These are phyloP conservation scores for Spheniscus mendiculus DNA, from an alignment of 2,113 vertebrate genomes.

Conservation along the genomic window DNA sequence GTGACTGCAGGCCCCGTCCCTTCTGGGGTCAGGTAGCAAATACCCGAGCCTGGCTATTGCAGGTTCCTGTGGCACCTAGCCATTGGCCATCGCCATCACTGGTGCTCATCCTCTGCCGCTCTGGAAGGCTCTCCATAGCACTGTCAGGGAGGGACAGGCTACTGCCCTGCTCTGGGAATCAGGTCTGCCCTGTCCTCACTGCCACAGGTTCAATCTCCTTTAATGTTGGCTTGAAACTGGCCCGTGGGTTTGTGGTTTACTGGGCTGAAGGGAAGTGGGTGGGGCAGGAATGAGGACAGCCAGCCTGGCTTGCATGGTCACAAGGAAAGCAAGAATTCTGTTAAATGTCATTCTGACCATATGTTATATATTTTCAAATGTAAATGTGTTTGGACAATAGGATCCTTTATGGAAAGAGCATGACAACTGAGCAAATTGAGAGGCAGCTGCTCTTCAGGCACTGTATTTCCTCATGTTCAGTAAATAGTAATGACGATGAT, in stretches of 20 bases:
- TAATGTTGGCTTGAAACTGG: not conserved
- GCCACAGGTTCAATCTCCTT: not conserved
- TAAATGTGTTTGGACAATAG: not conserved
- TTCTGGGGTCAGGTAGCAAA: not conserved
- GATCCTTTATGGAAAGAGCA: not conserved
- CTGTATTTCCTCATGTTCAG: not conserved
- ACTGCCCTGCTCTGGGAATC: not conserved
- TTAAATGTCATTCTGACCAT: not conserved
- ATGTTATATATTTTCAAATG: not conserved
- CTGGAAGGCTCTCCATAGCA: accelerated
- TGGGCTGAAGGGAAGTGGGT: not conserved
- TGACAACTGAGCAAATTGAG: not conserved
- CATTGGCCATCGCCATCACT: not conserved
- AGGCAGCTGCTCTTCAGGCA: not conserved
- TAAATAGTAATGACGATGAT: not conserved
- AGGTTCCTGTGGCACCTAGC: not conserved
- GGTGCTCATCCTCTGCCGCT: not conserved
- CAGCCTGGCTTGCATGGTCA: not conserved
- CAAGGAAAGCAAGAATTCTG: not conserved
- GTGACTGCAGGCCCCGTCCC: not conserved
- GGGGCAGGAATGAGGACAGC: not conserved
- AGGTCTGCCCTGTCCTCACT: not conserved
- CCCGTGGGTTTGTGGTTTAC: not conserved
- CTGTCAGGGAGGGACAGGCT: not conserved
- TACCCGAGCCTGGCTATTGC: accelerated